Evolutionary conservation across 2,888 invertebrate genomes (phyloP), one percentile per base, ranked within the genome.

Genomic region (Torymus tubicola): DNA sequence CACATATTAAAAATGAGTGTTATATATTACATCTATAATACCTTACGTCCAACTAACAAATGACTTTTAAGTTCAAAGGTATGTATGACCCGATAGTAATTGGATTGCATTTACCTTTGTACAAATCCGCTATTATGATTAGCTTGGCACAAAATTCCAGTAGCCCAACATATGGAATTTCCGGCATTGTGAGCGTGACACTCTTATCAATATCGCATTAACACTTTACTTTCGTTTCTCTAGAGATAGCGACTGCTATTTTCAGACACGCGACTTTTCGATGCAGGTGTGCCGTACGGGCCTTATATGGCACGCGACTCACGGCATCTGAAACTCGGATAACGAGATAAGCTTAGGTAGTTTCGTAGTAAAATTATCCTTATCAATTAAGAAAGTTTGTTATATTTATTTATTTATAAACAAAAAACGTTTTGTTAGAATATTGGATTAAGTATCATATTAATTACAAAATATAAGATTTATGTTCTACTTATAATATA

Each of bases 61-160:
- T 31, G 31, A 31, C 31, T 31, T 31, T 31, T 31, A 31, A 24
- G 12, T 21, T 21, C n/a, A 61, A 61, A 12, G 4, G 2, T 16
- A 13, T 16, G 11, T 18, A 55, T 13, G 31, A 55, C 55, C 64
- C 55, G 61, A 53, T 12, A 21, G 64, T 55, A 64, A 73, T 64
- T 63, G 53, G 63, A 57, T 55, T 73, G 55, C 13, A 16, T 65
- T n/a, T 14, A 3, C 16, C 42, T 55, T 12, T 5, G 16, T 57
- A 16, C 42, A 63, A 53, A 31, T 55, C 13, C 13, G 55, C 2
- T 10, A 31, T 31, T 31, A 55, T 57, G 42, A 64, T 64, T 64
- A 42, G 16, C 64, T 31, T 14, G 10, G 1, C 10, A n/a, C n/a
- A 10, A n/a, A 42, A 64, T 64, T 69, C 57, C 10, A 42, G 50